phyloP scores from a whole-genome alignment of 2,797 vertebrate genomes.

The Melanotaenia boesemani region DNA sequence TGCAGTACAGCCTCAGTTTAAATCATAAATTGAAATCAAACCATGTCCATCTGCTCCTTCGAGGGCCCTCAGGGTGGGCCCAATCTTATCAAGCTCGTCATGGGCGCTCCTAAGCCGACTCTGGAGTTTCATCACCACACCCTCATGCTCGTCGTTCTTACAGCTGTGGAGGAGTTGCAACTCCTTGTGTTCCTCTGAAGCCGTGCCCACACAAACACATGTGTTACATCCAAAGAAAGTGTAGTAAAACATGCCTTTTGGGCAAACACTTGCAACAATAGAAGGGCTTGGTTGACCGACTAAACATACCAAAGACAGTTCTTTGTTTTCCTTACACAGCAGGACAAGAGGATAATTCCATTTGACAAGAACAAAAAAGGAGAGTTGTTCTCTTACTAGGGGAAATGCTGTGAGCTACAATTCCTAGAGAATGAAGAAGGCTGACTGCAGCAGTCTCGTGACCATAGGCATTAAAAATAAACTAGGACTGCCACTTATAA shows the following conservation, averaged over 20 bases:
- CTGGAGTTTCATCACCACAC: conserved; percentile 81
- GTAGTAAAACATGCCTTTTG: conserved; percentile 9
- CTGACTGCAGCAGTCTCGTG: conserved; percentile 11
- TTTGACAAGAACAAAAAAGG: conserved; percentile 36
- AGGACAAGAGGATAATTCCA: conserved; percentile 56
- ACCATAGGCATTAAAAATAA: neutral
- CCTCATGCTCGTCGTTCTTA: conserved; percentile 80
- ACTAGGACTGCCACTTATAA: neutral
- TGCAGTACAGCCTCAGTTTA: conserved; percentile 38
- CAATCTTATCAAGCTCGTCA: conserved; percentile 84
- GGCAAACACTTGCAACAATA: conserved; percentile 40
- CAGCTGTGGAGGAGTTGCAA: conserved; percentile 81
- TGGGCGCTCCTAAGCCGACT: conserved; percentile 80
- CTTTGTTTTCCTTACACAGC: conserved; percentile 60
- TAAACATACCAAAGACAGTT: conserved; percentile 64
- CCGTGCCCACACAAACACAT: conserved; percentile 51
- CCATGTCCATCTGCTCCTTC: conserved; percentile 85
- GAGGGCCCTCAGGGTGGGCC: conserved; percentile 79
- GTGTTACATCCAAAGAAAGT: conserved; percentile 38
- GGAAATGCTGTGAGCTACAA: conserved; percentile 15
- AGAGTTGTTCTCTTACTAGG: conserved; percentile 39
- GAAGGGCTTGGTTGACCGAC: conserved; percentile 67
- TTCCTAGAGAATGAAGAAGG: conserved; percentile 20
- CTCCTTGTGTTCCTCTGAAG: conserved; percentile 84
- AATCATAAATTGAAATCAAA: conserved; percentile 64